These are phyloP conservation scores for Centruroides vittatus DNA, from an alignment of 1,140 invertebrate species.

Conservation along the genomic window DNA sequence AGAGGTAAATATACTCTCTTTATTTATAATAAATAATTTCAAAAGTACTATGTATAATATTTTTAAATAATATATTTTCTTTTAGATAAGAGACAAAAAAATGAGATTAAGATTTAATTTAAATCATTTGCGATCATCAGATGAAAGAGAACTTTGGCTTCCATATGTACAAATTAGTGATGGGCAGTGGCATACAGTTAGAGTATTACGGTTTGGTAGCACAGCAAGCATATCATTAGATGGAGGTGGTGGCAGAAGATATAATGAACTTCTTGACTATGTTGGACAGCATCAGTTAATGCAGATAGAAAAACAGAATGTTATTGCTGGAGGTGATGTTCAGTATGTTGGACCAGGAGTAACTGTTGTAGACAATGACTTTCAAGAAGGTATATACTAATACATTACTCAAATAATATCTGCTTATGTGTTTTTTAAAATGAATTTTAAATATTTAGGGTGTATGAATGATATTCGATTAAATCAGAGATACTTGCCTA, in stretches of 20 bases:
- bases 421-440: not conserved
- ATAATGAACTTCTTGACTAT: constrained; percentile 85
- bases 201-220: constrained; percentile 65
- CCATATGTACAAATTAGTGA: constrained; percentile 80
- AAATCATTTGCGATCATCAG: constrained; percentile 64
- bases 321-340: constrained; percentile 87
- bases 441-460: constrained; percentile 34
- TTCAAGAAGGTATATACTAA: constrained; percentile 57
- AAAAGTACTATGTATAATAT: too few species aligned
- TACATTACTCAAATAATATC: not conserved
- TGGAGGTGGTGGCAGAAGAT: constrained; percentile 83
- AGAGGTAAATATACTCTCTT: constrained; percentile 41
- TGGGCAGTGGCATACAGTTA: constrained; percentile 92
- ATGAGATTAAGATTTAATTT: constrained; percentile 84
- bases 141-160: constrained; percentile 79
- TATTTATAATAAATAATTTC: too few species aligned
- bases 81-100: constrained; percentile 66
- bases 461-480: constrained; percentile 72
- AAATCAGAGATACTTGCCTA: constrained; percentile 82
- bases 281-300: constrained; percentile 74
- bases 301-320: constrained; percentile 81
- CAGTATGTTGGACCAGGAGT: constrained; percentile 61
- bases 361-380: constrained; percentile 89
- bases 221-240: constrained; percentile 87
- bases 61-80: too few species aligned